Evolutionary conservation across 2,797 vertebrate genomes (phyloP).

Genomic region (Eleutherodactylus coqui): DNA sequence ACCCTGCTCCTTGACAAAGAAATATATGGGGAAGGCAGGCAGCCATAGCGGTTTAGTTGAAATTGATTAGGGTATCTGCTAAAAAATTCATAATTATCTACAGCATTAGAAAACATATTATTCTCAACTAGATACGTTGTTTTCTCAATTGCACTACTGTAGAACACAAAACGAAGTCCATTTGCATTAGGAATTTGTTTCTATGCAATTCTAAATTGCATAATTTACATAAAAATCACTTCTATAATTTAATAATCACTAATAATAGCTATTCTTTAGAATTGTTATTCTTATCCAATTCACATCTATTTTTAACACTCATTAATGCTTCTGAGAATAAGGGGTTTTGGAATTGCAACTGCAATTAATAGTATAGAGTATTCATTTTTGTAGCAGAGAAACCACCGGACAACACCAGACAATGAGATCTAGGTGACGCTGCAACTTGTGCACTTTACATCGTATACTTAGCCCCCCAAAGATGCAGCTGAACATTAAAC

Average conservation of each 20-base stretch:
- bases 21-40: slow-evolving; percentile 55
- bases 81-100: slow-evolving; percentile 52
- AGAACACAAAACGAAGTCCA: background rate
- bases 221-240: background rate
- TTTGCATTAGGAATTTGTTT: background rate
- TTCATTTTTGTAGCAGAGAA: too few species aligned
- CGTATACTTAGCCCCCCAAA: too few species aligned
- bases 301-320: too few species aligned
- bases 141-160: background rate
- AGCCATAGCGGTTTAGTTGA: slow-evolving; percentile 45
- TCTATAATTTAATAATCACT: background rate
- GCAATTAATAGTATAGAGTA: too few species aligned
- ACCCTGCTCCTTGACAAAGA: slow-evolving; percentile 52
- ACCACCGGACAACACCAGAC: too few species aligned
- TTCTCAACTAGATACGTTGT: background rate
- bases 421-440: too few species aligned
- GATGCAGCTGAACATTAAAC: too few species aligned
- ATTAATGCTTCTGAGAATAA: too few species aligned
- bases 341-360: too few species aligned
- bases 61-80: slow-evolving; percentile 56
- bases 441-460: too few species aligned
- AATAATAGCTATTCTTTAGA: too few species aligned
- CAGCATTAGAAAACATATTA: slow-evolving; percentile 28
- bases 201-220: background rate
- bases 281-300: too few species aligned